Percentiles rank a stretch among this genome's conserved stretches.
These are phyloP conservation scores for Tribolium freemani DNA, from an alignment of 2,888 invertebrate species.

Conservation along the genomic window DNA sequence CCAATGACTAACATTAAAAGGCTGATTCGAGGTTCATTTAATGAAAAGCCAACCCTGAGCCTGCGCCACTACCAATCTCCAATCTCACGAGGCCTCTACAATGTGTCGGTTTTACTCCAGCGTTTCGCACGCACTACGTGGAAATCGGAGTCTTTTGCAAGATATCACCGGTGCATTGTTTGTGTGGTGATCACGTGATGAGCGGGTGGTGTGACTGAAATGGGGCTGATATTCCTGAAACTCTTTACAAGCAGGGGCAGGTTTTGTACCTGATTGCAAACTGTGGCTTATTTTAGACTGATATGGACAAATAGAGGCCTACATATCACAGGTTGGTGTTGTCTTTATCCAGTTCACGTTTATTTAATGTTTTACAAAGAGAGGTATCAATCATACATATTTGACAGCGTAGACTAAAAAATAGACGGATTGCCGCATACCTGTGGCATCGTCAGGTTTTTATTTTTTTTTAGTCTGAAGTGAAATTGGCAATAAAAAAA, in stretches of 20 bases:
- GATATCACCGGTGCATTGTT: not conserved
- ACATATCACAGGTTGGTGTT: constrained; percentile 6
- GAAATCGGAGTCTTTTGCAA: not conserved
- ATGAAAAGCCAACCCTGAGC: constrained; percentile 14
- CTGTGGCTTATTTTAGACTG: constrained; percentile 12
- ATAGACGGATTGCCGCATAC: not conserved
- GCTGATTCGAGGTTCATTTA: too few relatives aligned
- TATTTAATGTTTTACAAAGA: not conserved
- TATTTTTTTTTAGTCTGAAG: too few relatives aligned
- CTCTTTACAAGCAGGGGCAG: not conserved
- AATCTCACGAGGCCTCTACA: constrained; percentile 12
- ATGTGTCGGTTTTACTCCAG: constrained; percentile 24
- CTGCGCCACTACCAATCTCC: constrained; percentile 15
- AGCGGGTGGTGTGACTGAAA: not conserved
- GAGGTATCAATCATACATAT: not conserved
- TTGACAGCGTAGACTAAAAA: too few relatives aligned
- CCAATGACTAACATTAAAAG: too few relatives aligned
- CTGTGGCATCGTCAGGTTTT: too few relatives aligned
- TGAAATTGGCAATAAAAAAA: too few relatives aligned
- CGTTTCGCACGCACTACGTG: constrained; percentile 24
- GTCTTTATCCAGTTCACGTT: not conserved
- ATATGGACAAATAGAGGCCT: constrained; percentile 24
- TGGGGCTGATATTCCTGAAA: not conserved
- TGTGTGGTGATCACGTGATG: constrained; percentile 6
- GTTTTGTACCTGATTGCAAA: constrained; percentile 9